phyloP scores from a whole-genome alignment of 2,888 invertebrate genomes.

The Scaptomyza caliginosa region DNA sequence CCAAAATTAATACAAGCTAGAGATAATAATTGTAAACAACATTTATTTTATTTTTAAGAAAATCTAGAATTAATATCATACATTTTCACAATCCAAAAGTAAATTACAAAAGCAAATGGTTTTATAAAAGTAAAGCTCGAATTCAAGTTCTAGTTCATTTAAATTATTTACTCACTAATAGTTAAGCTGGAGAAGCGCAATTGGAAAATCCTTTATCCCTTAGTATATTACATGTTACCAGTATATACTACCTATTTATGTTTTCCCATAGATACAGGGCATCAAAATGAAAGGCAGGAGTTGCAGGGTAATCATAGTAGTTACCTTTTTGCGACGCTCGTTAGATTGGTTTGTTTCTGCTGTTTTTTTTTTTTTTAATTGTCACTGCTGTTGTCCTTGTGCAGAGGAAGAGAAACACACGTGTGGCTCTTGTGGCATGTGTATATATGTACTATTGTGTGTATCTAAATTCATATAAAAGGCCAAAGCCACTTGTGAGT shows the following conservation, averaged over 20 bases:
- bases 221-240: too few species aligned
- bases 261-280: background rate
- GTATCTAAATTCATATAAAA: background rate
- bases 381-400: constrained; percentile 61
- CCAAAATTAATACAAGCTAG: constrained; percentile 14
- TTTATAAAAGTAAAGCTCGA: background rate
- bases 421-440: background rate
- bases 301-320: constrained; percentile 12
- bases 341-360: constrained; percentile 48
- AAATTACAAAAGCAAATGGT: too few species aligned
- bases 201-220: too few species aligned
- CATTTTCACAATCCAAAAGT: too few species aligned
- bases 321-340: constrained; percentile 39
- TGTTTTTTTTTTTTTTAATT: constrained; percentile 32
- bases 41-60: too few species aligned
- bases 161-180: too few species aligned
- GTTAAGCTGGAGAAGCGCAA: too few species aligned
- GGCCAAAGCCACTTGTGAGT: constrained; percentile 44
- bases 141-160: constrained; percentile 1
- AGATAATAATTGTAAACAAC: background rate
- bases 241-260: too few species aligned
- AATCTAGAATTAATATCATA: too few species aligned
- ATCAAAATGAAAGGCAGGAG: constrained; percentile 1
- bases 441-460: background rate
- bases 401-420: constrained; percentile 41